phyloP scores from a whole-genome alignment of 2,113 vertebrate genomes.

The Dromas ardeola region DNA sequence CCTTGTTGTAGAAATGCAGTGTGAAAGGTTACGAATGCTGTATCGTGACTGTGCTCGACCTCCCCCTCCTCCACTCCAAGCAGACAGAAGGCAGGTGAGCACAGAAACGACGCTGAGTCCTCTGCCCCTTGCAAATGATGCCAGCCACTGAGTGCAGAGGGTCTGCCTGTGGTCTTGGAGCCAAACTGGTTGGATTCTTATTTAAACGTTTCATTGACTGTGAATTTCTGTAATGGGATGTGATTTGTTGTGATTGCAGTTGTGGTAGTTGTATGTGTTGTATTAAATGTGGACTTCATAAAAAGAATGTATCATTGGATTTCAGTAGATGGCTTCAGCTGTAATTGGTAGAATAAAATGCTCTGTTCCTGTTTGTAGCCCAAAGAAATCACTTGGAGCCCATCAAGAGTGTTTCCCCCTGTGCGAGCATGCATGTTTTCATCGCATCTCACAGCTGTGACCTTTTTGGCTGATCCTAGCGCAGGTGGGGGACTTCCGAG shows the following conservation, averaged over 20 bases:
- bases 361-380: slow-evolving; percentile 75
- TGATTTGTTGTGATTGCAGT: not conserved
- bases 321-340: not conserved
- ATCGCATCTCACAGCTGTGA: slow-evolving; percentile 92
- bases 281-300: not conserved
- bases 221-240: not conserved
- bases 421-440: slow-evolving; percentile 99
- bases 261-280: not conserved
- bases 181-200: not conserved
- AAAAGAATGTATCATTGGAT: not conserved
- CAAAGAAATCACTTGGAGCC: slow-evolving; percentile 95
- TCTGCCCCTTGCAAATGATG: not conserved
- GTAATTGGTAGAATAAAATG: not conserved
- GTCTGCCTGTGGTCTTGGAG: not conserved
- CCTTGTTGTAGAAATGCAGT: slow-evolving; percentile 92
- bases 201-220: not conserved
- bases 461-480: slow-evolving; percentile 95
- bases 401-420: slow-evolving; percentile 92
- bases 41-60: slow-evolving; percentile 96
- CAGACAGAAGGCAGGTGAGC: slow-evolving; percentile 92
- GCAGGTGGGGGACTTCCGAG: slow-evolving; percentile 94
- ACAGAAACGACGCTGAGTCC: not conserved
- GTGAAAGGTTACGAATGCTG: slow-evolving; percentile 93
- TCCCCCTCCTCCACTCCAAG: slow-evolving; percentile 92
- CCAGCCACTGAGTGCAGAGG: not conserved